phyloP scores from a whole-genome alignment of 2,888 invertebrate genomes.

The Melieria picta region DNA sequence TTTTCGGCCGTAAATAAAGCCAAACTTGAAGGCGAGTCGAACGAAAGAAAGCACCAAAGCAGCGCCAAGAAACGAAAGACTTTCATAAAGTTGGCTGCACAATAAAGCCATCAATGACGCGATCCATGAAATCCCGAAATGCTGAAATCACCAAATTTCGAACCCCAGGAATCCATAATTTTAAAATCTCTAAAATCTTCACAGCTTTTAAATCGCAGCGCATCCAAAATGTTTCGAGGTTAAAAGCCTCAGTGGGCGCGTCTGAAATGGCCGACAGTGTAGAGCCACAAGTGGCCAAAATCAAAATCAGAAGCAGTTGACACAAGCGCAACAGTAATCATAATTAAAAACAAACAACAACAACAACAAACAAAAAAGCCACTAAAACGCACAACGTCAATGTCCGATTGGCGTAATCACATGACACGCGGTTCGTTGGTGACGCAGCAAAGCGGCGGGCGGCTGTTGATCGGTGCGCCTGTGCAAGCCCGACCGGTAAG shows the following conservation, averaged over 20 bases:
- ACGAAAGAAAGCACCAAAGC: background rate
- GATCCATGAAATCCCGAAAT: too few relatives aligned
- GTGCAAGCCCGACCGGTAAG: background rate
- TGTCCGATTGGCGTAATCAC: conserved; percentile 44
- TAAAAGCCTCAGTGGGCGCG: too few relatives aligned
- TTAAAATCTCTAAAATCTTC: too few relatives aligned
- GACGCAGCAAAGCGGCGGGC: conserved; percentile 12
- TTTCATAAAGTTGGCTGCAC: too few relatives aligned
- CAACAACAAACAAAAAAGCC: conserved; percentile 20
- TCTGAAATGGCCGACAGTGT: too few relatives aligned
- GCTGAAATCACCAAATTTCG: too few relatives aligned
- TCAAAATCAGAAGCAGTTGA: background rate
- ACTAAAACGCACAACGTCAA: conserved; percentile 40
- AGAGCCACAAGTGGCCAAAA: too few relatives aligned
- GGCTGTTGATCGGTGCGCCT: background rate
- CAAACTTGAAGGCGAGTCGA: background rate
- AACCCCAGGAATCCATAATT: too few relatives aligned
- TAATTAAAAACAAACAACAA: conserved; percentile 18
- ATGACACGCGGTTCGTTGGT: conserved; percentile 24
- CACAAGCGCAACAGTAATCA: conserved; percentile 3
- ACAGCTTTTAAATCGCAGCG: too few relatives aligned
- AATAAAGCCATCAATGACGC: too few relatives aligned
- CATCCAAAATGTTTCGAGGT: too few relatives aligned
- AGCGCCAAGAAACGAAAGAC: background rate
- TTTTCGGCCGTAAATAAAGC: conserved; percentile 18